phyloP scores from a whole-genome alignment of 2,113 vertebrate species.

The Mola mola region DNA sequence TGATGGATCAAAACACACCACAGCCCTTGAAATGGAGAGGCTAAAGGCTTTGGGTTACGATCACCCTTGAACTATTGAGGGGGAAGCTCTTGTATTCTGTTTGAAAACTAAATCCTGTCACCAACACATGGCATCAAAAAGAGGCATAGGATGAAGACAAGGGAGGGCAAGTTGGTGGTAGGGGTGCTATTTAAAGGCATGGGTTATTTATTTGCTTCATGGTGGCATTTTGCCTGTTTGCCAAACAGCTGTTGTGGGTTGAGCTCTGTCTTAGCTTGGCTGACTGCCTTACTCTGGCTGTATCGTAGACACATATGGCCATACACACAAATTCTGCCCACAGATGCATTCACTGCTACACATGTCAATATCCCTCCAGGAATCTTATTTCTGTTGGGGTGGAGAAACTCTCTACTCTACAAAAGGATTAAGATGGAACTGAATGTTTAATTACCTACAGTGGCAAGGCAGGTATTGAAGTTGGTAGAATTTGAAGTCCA shows the following conservation, averaged over 20 bases:
- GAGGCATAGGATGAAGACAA: conserved; percentile 31
- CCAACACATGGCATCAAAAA: conserved; percentile 45
- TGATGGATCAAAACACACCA: conserved; percentile 9
- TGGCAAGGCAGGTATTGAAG: background rate
- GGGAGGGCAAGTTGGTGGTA: conserved; percentile 21
- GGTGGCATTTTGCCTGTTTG: conserved; percentile 64
- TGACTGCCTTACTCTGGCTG: conserved; percentile 1
- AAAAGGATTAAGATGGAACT: conserved; percentile 4
- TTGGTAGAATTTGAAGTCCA: background rate
- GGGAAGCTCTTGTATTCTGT: conserved; percentile 47
- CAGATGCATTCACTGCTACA: conserved; percentile 12
- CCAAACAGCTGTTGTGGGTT: conserved; percentile 58
- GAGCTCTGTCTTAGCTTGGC: conserved; percentile 30
- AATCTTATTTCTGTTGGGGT: conserved; percentile 24
- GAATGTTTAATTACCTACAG: conserved; percentile 17
- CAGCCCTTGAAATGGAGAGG: conserved; percentile 18
- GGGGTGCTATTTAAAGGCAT: conserved; percentile 60
- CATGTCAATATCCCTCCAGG: conserved; percentile 20
- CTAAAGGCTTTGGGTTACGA: conserved; percentile 38
- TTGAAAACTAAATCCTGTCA: conserved; percentile 53
- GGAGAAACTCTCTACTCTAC: too few species aligned
- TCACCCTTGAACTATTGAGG: conserved; percentile 54
- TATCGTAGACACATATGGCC: conserved; percentile 23
- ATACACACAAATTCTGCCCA: conserved; percentile 12
- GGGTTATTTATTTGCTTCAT: conserved; percentile 64